Evolutionary conservation across 2,113 vertebrate genomes (phyloP).

Genomic region (Poeciliopsis prolifica): DNA sequence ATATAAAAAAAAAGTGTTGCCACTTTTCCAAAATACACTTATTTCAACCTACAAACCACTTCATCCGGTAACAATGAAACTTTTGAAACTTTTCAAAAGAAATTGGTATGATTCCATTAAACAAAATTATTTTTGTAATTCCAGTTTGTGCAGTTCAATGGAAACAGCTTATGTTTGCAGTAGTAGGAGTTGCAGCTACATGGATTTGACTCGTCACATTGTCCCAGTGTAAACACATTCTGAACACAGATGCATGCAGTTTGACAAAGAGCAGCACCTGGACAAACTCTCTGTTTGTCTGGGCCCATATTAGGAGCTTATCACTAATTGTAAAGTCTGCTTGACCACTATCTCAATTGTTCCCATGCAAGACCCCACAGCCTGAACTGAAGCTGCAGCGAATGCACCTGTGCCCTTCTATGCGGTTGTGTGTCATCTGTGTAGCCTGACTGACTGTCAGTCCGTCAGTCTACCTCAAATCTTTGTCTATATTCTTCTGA

Average conservation of each 20-base stretch:
- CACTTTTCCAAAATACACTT: too few relatives aligned
- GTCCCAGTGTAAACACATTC: conserved; percentile 61
- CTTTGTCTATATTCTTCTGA: not conserved
- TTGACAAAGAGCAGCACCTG: conserved; percentile 79
- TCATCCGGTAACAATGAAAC: too few relatives aligned
- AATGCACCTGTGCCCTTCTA: conserved; percentile 59
- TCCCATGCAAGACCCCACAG: conserved; percentile 50
- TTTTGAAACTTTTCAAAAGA: too few relatives aligned
- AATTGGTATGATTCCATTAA: too few relatives aligned
- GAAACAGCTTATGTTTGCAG: conserved; percentile 9
- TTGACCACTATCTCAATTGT: conserved; percentile 62
- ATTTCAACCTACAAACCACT: too few relatives aligned
- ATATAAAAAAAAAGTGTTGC: too few relatives aligned
- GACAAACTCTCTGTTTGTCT: conserved; percentile 72
- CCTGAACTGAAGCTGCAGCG: conserved; percentile 39
- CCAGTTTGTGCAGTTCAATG: too few relatives aligned
- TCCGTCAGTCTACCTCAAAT: conserved; percentile 21
- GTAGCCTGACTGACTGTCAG: conserved; percentile 31
- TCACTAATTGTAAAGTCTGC: conserved; percentile 75
- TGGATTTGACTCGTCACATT: conserved; percentile 47
- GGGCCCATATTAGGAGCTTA: conserved; percentile 72
- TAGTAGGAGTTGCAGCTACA: conserved; percentile 34
- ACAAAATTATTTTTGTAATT: too few relatives aligned
- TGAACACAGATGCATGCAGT: conserved; percentile 36
- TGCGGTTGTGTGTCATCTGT: conserved; percentile 25